Conservation (phyloP, 2,888 invertebrate species). For the Crioceris asparagi region DNA sequence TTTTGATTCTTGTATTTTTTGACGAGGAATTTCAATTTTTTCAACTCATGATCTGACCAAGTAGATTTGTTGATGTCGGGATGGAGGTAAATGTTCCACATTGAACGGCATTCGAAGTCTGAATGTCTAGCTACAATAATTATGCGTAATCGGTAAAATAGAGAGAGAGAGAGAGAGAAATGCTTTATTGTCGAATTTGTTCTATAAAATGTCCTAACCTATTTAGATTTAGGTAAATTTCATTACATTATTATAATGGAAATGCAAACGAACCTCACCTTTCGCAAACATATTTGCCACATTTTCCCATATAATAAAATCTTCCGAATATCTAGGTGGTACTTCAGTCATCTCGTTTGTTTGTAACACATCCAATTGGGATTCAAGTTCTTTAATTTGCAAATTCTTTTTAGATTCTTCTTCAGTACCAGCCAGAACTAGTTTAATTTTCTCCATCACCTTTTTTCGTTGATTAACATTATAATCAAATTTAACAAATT, state of each 20-base stretch:
- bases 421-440: slow-evolving; percentile 5
- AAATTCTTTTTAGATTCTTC: slow-evolving; percentile 33
- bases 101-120: slow-evolving; percentile 51
- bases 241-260: too few species aligned
- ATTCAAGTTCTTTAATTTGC: slow-evolving; percentile 31
- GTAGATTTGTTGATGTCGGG: slow-evolving; percentile 51
- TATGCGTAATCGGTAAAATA: too few species aligned
- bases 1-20: slow-evolving; percentile 43
- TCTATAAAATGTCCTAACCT: not conserved
- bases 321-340: slow-evolving; percentile 22
- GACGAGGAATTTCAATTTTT: slow-evolving; percentile 34
- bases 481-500: slow-evolving; percentile 24
- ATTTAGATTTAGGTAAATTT: not conserved
- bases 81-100: slow-evolving; percentile 63
- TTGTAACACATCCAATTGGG: slow-evolving; percentile 21
- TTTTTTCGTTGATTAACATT: slow-evolving; percentile 19
- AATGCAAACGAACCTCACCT: too few species aligned
- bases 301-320: slow-evolving; percentile 50
- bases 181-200: not conserved
- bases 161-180: too few species aligned
- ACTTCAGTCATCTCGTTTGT: slow-evolving; percentile 15
- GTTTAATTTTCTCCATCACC: slow-evolving; percentile 11
- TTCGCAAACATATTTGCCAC: slow-evolving; percentile 39
- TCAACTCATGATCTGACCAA: slow-evolving; percentile 46
- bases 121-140: slow-evolving; percentile 49